These are phyloP conservation scores for Synanthedon vespiformis DNA, from an alignment of 2,888 invertebrate species.

Conservation along the genomic window DNA sequence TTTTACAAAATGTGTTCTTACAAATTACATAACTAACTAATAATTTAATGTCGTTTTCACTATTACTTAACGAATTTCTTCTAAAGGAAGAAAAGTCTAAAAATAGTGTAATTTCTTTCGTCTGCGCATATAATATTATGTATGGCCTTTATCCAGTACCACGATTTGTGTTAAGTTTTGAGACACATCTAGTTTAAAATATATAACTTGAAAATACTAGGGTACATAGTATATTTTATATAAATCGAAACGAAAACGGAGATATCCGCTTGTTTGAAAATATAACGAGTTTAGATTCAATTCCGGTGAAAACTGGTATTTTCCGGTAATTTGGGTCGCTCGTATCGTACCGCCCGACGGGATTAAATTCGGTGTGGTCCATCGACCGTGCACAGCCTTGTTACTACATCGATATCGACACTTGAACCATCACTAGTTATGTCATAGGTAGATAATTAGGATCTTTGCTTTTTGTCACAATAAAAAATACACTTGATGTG, in stretches of 20 bases:
- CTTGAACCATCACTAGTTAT: not conserved
- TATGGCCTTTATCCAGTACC: too few relatives aligned
- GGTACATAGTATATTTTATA: not conserved
- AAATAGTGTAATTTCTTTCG: too few relatives aligned
- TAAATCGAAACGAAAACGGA: not conserved
- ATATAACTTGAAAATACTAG: too few relatives aligned
- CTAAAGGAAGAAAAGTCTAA: not conserved
- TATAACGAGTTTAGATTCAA: slow-evolving; percentile 1
- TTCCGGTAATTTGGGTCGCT: slow-evolving; percentile 1
- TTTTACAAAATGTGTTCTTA: too few relatives aligned
- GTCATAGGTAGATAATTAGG: not conserved
- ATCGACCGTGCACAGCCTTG: slow-evolving; percentile 4
- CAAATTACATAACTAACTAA: too few relatives aligned
- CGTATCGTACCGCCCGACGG: slow-evolving; percentile 1
- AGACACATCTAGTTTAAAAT: too few relatives aligned
- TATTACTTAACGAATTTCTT: too few relatives aligned
- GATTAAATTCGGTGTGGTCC: slow-evolving; percentile 5
- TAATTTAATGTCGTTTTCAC: too few relatives aligned
- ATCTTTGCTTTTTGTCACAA: not conserved
- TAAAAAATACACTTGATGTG: not conserved
- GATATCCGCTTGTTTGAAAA: not conserved
- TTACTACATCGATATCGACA: not conserved
- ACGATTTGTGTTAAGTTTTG: too few relatives aligned
- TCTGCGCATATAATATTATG: too few relatives aligned
- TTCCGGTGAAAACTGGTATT: slow-evolving; percentile 1